Base-by-base conservation (phyloP, 2,113 vertebrate species). In the Perca flavescens region DNA sequence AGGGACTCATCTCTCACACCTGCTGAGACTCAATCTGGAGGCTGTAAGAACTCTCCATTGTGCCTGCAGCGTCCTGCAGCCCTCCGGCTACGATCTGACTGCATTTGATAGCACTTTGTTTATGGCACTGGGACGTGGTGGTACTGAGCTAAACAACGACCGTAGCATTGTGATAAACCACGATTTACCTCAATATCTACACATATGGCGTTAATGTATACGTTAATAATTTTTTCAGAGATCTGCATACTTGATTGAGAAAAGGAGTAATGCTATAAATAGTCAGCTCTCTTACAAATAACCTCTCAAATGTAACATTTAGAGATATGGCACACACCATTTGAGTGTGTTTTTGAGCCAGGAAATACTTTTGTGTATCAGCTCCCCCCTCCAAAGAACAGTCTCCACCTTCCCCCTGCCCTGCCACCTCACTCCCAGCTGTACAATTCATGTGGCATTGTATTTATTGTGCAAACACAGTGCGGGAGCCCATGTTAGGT, bases 1-100 rank as follows among this genome's bases (percentile, higher is more conserved):
- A 63, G 81, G 78, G 76, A 75, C 60, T 90, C 87, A 92, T 90
- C 87, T 88, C 88, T 89, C 89, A 89, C 89, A 82, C 93, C 92
- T 90, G 88, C 90, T 77, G 91, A 87, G 89, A 84, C 80, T 85
- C 93, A 93, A 94, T 93, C 93, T 94, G 92, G 92, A 91, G 71
- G 75, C 79, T 87, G 82, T 80, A 89, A 80, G 83, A 77, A 81
- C 63, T 86, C 82, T 82, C 65, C 49, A 71, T 85, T 88, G 81
- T 84, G 83, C 82, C 84, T 64, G 79, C 63, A 83, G 87, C 81
- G 11, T 88, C 84, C 85, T 83, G 79, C 76, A 82, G 85, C 84
- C 79, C 80, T 91, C 46, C 16, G 46, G 80, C 74, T 84, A 62
- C 14, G 28, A 78, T 62, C 74, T 40, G 79, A 81, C 70, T 83